phyloP scores from a whole-genome alignment of 2,113 vertebrate species.

The Chionis minor region DNA sequence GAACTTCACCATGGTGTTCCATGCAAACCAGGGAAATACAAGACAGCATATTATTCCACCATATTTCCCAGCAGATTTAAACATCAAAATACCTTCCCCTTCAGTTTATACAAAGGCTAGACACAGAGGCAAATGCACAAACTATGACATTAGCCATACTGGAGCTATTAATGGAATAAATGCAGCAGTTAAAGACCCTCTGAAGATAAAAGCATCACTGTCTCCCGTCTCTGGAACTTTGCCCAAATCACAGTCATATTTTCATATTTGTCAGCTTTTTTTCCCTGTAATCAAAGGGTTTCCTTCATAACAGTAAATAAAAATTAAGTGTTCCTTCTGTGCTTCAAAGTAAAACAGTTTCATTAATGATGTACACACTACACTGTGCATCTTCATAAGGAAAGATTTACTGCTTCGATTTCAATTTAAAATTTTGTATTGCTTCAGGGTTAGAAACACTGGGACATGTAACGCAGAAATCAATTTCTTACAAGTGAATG shows the following conservation, averaged over 20 bases:
- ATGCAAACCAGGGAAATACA: background rate
- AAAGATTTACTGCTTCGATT: constrained; percentile 46
- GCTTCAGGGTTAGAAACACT: constrained; percentile 52
- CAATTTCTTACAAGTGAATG: constrained; percentile 31
- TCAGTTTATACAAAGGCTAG: constrained; percentile 35
- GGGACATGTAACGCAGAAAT: constrained; percentile 29
- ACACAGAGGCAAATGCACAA: constrained; percentile 38
- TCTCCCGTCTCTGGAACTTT: constrained; percentile 63
- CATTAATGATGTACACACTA: constrained; percentile 42
- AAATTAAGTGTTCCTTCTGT: constrained; percentile 70
- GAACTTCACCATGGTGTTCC: background rate
- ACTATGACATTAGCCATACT: constrained; percentile 51
- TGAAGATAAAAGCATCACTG: constrained; percentile 74
- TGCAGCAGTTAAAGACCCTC: constrained; percentile 67
- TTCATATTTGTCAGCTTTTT: constrained; percentile 65
- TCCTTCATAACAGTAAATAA: constrained; percentile 74
- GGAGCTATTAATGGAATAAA: constrained; percentile 70
- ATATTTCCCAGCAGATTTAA: background rate
- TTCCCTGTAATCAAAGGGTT: constrained; percentile 57
- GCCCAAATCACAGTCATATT: constrained; percentile 73
- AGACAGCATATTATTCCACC: background rate
- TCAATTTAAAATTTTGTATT: constrained; percentile 51
- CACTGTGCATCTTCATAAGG: constrained; percentile 48
- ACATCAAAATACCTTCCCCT: constrained; percentile 42
- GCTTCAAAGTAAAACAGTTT: constrained; percentile 70